A percentile compares a stretch with the other conserved stretches of the same genome.
Conservation (phyloP, 2,888 invertebrate species). For the Drosophila infuscata region DNA sequence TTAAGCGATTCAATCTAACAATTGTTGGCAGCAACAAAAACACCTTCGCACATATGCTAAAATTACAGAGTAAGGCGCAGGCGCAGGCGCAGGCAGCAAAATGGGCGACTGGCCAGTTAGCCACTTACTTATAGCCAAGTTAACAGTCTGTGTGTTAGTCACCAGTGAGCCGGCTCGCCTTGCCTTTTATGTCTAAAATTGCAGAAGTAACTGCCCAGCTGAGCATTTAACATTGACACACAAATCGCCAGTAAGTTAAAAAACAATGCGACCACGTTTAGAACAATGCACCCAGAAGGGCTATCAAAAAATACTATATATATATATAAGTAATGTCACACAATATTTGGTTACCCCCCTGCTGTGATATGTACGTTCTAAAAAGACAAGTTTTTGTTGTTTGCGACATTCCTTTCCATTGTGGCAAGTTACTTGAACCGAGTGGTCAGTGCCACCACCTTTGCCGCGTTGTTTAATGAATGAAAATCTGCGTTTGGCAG, state of each 20-base stretch:
- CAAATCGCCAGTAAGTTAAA: slow-evolving; percentile 74
- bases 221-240: slow-evolving; percentile 83
- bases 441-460: slow-evolving; percentile 58
- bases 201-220: slow-evolving; percentile 75
- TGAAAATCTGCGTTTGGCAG: slow-evolving; percentile 17
- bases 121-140: slow-evolving; percentile 21
- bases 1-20: slow-evolving; percentile 73
- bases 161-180: slow-evolving; percentile 65
- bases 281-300: slow-evolving; percentile 55
- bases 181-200: slow-evolving; percentile 81
- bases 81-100: slow-evolving; percentile 35
- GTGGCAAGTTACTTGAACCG: slow-evolving; percentile 67
- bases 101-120: slow-evolving; percentile 52
- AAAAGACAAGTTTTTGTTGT: slow-evolving; percentile 40
- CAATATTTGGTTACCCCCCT: slow-evolving; percentile 57
- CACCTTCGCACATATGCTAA: slow-evolving; percentile 83
- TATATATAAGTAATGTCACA: slow-evolving; percentile 52
- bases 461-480: slow-evolving; percentile 33
- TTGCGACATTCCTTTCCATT: slow-evolving; percentile 69
- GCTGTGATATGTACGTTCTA: slow-evolving; percentile 57
- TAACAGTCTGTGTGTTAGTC: slow-evolving; percentile 38
- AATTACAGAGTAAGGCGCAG: slow-evolving; percentile 69
- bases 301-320: slow-evolving; percentile 8
- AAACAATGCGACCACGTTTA: slow-evolving; percentile 40
- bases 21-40: slow-evolving; percentile 64